Conservation (phyloP, 2,888 invertebrate genomes). For the Brachyopa scutellaris region DNA sequence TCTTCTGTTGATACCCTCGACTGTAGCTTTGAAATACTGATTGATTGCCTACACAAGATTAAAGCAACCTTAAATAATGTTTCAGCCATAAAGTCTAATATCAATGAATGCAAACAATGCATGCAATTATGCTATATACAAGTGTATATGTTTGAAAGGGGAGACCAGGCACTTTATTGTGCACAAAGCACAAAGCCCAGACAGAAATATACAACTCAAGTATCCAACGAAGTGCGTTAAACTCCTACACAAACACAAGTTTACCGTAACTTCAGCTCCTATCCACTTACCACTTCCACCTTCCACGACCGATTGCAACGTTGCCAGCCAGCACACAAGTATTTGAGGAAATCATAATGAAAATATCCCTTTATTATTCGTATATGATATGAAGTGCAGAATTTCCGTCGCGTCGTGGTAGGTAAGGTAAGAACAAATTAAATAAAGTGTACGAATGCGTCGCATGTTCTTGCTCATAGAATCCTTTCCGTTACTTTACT, state of each 20-base stretch:
- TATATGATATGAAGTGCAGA: constrained; percentile 17
- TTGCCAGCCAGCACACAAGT: constrained; percentile 15
- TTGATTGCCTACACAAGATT: constrained; percentile 23
- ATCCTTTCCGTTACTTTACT: too few species aligned
- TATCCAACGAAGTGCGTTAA: constrained; percentile 68
- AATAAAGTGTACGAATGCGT: too few species aligned
- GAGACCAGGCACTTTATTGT: constrained; percentile 30
- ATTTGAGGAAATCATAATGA: constrained; percentile 65
- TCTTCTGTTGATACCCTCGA: background rate
- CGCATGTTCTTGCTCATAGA: too few species aligned
- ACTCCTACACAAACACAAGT: constrained; percentile 55
- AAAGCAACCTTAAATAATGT: constrained; percentile 23
- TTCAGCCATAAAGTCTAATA: constrained; percentile 14
- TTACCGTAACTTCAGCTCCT: background rate
- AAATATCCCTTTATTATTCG: constrained; percentile 63
- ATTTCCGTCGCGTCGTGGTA: too few species aligned
- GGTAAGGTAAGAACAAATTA: too few species aligned
- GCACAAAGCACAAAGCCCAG: constrained; percentile 20
- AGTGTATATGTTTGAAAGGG: background rate
- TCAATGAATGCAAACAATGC: background rate
- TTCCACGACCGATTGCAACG: constrained; percentile 32
- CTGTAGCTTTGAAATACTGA: constrained; percentile 46
- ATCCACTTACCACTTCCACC: constrained; percentile 44
- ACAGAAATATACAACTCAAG: constrained; percentile 53
- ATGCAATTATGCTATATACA: background rate